Base-by-base conservation (phyloP, 2,888 invertebrate species). In the Lasioglossum leucozonium region DNA sequence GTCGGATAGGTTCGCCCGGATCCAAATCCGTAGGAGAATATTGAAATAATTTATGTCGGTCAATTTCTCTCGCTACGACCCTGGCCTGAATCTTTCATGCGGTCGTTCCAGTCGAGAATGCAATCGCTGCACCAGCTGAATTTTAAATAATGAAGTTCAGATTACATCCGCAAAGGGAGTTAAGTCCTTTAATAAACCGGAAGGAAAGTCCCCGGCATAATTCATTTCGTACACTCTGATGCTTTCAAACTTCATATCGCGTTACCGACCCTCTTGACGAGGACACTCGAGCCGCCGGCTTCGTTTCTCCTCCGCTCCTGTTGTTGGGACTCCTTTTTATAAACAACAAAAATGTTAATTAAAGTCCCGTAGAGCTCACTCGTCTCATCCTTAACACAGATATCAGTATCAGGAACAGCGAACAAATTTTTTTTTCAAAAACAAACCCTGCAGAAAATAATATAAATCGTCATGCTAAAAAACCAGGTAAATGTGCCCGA, bases 21-120 rank as follows among this genome's bases (percentile, higher is more conserved):
- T 65, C 40, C 65, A 62, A 58, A 37, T 44, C 76, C 71, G 72
- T 65, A 44, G 65, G 84, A 77, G 87, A 87, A 89, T 90, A 85
- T 86, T 84, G 85, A 89, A 90, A 89, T 90, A 88, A 90, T 90
- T 90, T 86, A 90, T 86, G 91, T 89, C 89, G 91, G 91, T 91
- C 90, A 90, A 88, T 90, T 90, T 91, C 89, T 89, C 86, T 81
- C 81, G 83, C 85, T 76, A 78, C 83, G 84, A 82, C 81, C 84
- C 81, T 69, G 78, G 82, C 71, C 82, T 89, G 87, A 88, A 90
- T 90, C 90, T 90, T 90, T 90, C 89, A 90, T 90, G 84, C 84
- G 88, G 85, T 87, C 86, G 90, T 88, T 86, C 85, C 86, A 81
- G 73, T 79, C 85, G 90, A 88, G 89, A 90, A 90, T 90, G 90